These are phyloP conservation scores for Sphyrna mokarran DNA, from an alignment of 2,113 vertebrate species.

Conservation along the genomic window DNA sequence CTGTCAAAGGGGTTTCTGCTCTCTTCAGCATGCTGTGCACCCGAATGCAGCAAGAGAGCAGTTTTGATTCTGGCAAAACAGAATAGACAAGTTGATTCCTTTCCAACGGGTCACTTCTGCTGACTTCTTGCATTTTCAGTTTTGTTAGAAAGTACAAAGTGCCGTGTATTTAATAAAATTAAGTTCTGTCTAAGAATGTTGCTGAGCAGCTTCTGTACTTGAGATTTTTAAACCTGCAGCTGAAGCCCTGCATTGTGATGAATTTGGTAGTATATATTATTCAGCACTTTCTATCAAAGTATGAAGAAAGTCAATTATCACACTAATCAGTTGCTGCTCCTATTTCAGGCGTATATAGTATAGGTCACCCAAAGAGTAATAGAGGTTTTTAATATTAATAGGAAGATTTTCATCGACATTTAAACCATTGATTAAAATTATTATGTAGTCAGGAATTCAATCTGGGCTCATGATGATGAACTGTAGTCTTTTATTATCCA, in stretches of 20 bases:
- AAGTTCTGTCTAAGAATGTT: neutral
- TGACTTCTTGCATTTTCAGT: neutral
- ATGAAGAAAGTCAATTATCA: constrained; percentile 28
- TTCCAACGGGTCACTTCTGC: neutral
- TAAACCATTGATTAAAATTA: constrained; percentile 33
- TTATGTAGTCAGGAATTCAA: neutral
- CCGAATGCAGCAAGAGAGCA: neutral
- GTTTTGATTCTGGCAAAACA: neutral
- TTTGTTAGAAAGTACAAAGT: neutral
- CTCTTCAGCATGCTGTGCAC: neutral
- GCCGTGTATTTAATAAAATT: neutral
- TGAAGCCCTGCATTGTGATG: neutral
- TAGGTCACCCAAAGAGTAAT: constrained; percentile 23
- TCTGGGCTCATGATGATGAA: constrained; percentile 9
- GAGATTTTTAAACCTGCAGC: neutral
- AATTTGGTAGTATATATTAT: neutral
- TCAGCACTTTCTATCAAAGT: constrained; percentile 14
- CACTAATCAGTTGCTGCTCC: constrained; percentile 1
- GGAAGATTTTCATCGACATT: constrained; percentile 21
- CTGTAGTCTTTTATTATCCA: constrained; percentile 5
- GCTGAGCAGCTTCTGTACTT: neutral
- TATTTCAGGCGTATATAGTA: neutral
- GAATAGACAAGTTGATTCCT: neutral
- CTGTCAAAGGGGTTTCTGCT: neutral
- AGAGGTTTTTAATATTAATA: constrained; percentile 37